Evolutionary conservation across 2,888 invertebrate genomes (phyloP), one percentile per base, ranked within the genome.

Genomic region (Axea sp.): DNA sequence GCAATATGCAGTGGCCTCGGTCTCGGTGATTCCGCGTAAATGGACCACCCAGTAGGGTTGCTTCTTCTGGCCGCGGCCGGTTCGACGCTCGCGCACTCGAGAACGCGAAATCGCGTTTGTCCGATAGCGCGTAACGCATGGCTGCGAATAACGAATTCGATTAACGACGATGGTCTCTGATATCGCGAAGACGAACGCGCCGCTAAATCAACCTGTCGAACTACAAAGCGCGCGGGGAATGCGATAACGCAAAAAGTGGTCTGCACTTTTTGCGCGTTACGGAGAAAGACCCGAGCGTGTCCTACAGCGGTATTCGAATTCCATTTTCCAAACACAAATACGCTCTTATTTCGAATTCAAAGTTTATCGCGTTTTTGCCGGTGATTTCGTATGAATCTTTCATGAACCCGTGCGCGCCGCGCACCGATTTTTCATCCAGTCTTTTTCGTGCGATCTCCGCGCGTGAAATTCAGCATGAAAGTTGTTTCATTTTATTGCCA

Each of bases 101-200:
- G 55, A 59, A 67, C 47, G 73, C 73, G 73, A 60, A 67, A 62
- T 49, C 62, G 59, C 65, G 60, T 53, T 53, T 47, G 67, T 30
- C 47, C 65, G 60, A 60, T 67, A 60, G 60, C 59, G 64, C 74
- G 74, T 68, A 69, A 76, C 68, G 69, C 76, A 71, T 69, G 73
- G 53, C 72, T 73, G 68, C 69, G 72, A 76, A 76, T 64, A 73
- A 68, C 57, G 65, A 73, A 76, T 76, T 71, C 65, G 73, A 76
- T 73, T 73, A 67, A 65, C 60, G 45, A 60, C 72, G 72, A 68
- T 67, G 31, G 37, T 17, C 14, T 14, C 37, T n/a, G 65, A 55
- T 55, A 47, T 45, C 45, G 47, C 39, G 65, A 5, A 9, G 14
- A 15, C 31, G 26, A 17, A 57, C 39, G 22, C 57, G 26, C 19